Conservation (phyloP, 1,140 invertebrate genomes). For the Eriocheir sinensis region DNA sequence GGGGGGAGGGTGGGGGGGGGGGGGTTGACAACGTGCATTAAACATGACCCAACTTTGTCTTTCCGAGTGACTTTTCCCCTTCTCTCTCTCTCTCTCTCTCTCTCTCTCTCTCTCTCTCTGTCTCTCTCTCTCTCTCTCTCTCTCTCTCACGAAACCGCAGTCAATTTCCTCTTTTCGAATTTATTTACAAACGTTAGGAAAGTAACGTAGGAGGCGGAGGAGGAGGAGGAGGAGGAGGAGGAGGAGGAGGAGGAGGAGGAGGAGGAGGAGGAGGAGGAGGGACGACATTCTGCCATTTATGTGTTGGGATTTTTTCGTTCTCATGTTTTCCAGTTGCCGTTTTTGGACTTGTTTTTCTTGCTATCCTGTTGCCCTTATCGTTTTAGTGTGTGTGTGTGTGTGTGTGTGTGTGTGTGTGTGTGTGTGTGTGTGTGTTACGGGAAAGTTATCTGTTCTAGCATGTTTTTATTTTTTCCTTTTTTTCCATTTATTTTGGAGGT, state of each 20-base stretch:
- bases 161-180: no score
- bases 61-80: neutral
- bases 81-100: slow-evolving; percentile 22
- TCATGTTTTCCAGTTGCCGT: neutral
- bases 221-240: neutral
- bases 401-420: no score
- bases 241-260: neutral
- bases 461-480: neutral
- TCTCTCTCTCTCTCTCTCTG: slow-evolving; percentile 5
- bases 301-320: neutral
- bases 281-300: neutral
- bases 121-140: slow-evolving; percentile 22
- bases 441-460: neutral
- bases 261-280: neutral
- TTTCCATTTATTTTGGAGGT: neutral
- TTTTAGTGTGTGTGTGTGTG: neutral
- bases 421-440: neutral
- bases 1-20: no score
- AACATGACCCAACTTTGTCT: neutral
- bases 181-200: no score
- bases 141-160: neutral
- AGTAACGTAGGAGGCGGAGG: neutral
- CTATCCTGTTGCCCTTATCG: neutral
- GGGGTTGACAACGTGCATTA: neutral
- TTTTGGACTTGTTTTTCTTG: neutral